These are phyloP conservation scores for Drosophila aff. DNA, from an alignment of 1,140 invertebrate species.

Conservation along the genomic window DNA sequence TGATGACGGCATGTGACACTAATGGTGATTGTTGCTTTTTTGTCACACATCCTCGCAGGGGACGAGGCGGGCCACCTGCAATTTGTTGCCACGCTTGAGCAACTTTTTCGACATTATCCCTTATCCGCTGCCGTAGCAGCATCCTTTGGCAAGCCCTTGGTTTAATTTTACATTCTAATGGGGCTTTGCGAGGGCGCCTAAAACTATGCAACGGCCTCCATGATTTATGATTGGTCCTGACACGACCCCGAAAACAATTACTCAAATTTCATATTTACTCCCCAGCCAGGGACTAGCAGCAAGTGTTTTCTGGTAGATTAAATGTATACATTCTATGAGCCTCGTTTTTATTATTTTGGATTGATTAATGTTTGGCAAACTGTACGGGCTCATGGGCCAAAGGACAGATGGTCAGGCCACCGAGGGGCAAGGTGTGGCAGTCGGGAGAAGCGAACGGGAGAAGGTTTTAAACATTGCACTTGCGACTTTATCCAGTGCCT, in stretches of 20 bases:
- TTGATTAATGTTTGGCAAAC: slow-evolving; percentile 73
- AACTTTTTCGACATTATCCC: slow-evolving; percentile 17
- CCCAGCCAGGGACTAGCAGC: slow-evolving; percentile 24
- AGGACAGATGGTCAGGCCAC: not conserved
- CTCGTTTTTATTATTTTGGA: slow-evolving; percentile 47
- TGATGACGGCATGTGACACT: slow-evolving; percentile 81
- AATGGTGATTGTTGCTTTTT: slow-evolving; percentile 84
- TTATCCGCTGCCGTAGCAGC: slow-evolving; percentile 6
- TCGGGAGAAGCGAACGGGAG: not conserved
- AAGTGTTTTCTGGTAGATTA: slow-evolving; percentile 76
- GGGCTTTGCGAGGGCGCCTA: slow-evolving; percentile 67
- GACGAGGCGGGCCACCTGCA: slow-evolving; percentile 36
- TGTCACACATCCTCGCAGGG: slow-evolving; percentile 61
- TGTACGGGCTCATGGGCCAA: slow-evolving; percentile 26
- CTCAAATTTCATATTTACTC: slow-evolving; percentile 79
- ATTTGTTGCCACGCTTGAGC: slow-evolving; percentile 54
- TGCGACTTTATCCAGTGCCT: slow-evolving; percentile 25
- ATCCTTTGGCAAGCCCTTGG: slow-evolving; percentile 34
- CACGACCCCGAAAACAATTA: slow-evolving; percentile 78
- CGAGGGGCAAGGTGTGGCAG: not conserved
- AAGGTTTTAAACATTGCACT: slow-evolving; percentile 24
- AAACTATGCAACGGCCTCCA: slow-evolving; percentile 69
- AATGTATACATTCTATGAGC: slow-evolving; percentile 69
- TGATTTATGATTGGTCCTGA: slow-evolving; percentile 75
- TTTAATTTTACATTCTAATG: slow-evolving; percentile 80